Conservation (phyloP, 2,888 invertebrate species). For the Coelinius sp. region DNA sequence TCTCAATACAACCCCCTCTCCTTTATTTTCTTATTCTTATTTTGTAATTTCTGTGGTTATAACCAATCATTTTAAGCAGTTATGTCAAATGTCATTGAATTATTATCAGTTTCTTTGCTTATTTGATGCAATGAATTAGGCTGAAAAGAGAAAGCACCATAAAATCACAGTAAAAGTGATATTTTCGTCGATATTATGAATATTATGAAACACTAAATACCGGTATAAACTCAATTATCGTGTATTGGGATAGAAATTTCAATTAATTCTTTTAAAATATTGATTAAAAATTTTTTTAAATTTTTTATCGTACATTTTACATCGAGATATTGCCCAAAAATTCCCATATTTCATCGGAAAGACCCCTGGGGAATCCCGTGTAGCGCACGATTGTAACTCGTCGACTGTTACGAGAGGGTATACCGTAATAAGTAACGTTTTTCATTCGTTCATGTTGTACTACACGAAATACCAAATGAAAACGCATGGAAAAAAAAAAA, state of each 20-base stretch:
- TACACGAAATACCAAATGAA: not conserved
- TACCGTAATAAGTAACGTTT: conserved; percentile 41
- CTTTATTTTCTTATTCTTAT: not conserved
- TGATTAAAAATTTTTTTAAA: no score
- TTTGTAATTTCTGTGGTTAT: not conserved
- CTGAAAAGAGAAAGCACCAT: conserved; percentile 1
- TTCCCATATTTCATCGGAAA: no score
- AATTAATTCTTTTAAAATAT: no score
- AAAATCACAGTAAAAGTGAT: conserved; percentile 12
- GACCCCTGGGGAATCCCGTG: conserved; percentile 18
- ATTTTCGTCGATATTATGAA: not conserved
- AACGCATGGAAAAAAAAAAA: not conserved
- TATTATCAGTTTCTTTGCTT: not conserved
- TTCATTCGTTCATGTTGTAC: conserved; percentile 17
- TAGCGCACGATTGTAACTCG: not conserved
- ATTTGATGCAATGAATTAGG: conserved; percentile 5
- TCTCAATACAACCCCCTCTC: not conserved
- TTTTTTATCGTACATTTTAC: no score
- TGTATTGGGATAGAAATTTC: no score
- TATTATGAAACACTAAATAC: not conserved
- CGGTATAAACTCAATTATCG: no score
- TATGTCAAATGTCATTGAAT: not conserved
- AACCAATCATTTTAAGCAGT: not conserved
- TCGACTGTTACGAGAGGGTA: conserved; percentile 24
- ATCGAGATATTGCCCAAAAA: no score